These are phyloP conservation scores for Saccopteryx bilineata DNA, from an alignment of 2,113 vertebrate species.

Conservation along the genomic window DNA sequence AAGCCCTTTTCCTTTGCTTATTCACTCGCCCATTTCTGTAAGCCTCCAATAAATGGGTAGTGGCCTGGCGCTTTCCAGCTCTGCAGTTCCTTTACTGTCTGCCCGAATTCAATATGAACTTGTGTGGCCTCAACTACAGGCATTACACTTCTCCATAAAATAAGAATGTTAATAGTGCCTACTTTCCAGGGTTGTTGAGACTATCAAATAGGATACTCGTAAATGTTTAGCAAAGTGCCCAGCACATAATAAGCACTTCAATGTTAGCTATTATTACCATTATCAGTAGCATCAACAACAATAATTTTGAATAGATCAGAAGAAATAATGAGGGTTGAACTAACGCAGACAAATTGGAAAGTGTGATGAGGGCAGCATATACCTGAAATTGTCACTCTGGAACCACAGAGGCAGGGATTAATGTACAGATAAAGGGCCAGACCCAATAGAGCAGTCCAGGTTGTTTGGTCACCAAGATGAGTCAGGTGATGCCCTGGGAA, in stretches of 20 bases:
- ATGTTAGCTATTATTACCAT: not conserved
- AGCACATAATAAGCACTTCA: not conserved
- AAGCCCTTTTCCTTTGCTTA: too few relatives aligned
- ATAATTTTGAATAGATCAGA: not conserved
- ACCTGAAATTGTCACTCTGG: not conserved
- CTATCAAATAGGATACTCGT: not conserved
- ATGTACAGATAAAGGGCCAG: not conserved
- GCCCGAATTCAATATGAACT: too few relatives aligned
- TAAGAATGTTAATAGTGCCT: not conserved
- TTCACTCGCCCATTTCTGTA: too few relatives aligned
- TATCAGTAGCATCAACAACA: not conserved
- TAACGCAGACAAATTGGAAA: constrained; percentile 13
- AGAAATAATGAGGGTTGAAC: not conserved
- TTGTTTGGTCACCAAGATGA: constrained; percentile 49
- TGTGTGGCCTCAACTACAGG: too few relatives aligned
- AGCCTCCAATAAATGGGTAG: too few relatives aligned
- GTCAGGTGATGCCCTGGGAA: constrained; percentile 44
- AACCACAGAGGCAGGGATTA: not conserved
- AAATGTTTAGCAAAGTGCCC: not conserved
- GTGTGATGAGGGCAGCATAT: not conserved
- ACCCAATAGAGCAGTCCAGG: not conserved
- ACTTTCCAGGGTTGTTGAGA: not conserved
- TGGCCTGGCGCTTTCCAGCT: too few relatives aligned
- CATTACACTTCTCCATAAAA: not conserved
- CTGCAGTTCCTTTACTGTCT: too few relatives aligned